Evolutionary conservation across 2,113 vertebrate species (phyloP).

Genomic region (Cichladusa arquata): DNA sequence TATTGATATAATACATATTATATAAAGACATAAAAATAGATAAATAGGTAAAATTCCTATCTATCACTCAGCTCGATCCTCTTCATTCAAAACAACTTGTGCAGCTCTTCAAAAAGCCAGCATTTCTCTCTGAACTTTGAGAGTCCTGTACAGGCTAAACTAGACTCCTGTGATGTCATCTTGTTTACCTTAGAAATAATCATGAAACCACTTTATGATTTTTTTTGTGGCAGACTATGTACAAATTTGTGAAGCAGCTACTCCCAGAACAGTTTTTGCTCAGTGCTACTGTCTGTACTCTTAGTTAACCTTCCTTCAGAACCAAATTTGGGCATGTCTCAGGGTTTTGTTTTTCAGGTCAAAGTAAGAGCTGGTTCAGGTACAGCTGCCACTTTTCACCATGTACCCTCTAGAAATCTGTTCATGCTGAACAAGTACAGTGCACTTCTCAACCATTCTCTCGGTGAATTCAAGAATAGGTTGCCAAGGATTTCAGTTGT

Average conservation of each 20-base stretch:
- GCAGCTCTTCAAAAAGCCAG: not conserved
- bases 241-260: not conserved
- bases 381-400: not conserved
- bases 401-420: not conserved
- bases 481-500: not conserved
- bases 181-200: not conserved
- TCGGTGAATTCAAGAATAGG: not conserved
- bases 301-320: not conserved
- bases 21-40: not conserved
- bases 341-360: not conserved
- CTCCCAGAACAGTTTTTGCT: not conserved
- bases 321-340: not conserved
- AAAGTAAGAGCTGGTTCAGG: not conserved
- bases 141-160: not conserved
- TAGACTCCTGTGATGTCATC: not conserved
- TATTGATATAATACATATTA: not conserved
- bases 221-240: not conserved
- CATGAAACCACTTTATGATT: not conserved
- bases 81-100: not conserved
- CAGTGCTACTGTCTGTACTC: accelerated
- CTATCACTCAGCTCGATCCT: not conserved
- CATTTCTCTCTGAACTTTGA: not conserved
- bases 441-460: accelerated
- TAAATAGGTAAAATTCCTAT: not conserved
- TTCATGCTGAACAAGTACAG: not conserved